phyloP scores from a whole-genome alignment of 2,797 vertebrate species.

The Vultur gryphus region DNA sequence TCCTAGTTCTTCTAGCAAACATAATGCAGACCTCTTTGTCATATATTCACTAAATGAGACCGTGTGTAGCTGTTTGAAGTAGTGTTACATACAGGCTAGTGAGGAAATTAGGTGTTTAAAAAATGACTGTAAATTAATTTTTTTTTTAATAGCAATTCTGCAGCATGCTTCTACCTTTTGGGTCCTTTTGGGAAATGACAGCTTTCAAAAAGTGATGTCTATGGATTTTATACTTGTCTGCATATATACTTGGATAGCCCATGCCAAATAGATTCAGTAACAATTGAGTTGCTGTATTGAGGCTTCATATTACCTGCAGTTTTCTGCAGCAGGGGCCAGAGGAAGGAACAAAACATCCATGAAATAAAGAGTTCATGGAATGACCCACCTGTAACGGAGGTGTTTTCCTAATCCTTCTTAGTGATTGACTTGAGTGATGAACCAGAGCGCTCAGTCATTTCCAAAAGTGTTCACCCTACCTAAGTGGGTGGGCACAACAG shows the following conservation, averaged over 20 bases:
- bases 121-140: neutral
- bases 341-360: neutral
- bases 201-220: neutral
- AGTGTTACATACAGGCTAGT: neutral
- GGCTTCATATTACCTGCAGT: neutral
- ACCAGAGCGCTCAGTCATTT: neutral
- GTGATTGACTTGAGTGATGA: neutral
- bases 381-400: neutral
- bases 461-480: neutral
- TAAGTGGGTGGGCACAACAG: neutral
- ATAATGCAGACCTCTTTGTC: constrained; percentile 24
- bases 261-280: neutral
- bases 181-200: neutral
- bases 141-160: neutral
- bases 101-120: constrained; percentile 24
- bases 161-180: neutral
- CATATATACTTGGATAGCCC: neutral
- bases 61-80: constrained; percentile 52
- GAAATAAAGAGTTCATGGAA: neutral
- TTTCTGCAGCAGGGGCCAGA: neutral
- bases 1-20: constrained; percentile 25
- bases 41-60: constrained; percentile 47
- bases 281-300: neutral
- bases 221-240: neutral
- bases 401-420: neutral